Evolutionary conservation across 2,888 invertebrate genomes (phyloP).

Genomic region (Hydriomena furcata): DNA sequence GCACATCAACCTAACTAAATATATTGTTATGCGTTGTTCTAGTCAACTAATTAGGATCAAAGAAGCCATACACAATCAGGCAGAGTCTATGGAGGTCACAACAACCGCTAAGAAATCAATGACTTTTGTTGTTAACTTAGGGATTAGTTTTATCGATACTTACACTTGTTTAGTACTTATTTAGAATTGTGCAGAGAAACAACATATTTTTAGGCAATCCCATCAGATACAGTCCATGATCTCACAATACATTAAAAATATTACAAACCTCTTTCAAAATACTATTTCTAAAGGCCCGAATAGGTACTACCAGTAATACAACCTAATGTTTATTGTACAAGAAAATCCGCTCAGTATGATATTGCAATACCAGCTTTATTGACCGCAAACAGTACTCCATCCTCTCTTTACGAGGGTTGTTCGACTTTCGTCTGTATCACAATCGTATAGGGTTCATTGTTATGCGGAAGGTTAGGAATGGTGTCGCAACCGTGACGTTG

Average conservation of each 20-base stretch:
- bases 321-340: slow-evolving; percentile 2
- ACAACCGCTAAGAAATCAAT: neutral
- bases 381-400: slow-evolving; percentile 23
- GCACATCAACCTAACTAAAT: slow-evolving; percentile 1
- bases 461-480: neutral
- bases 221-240: neutral
- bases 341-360: slow-evolving; percentile 11
- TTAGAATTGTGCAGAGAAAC: too few species aligned
- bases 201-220: neutral
- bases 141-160: too few species aligned
- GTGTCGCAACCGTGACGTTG: slow-evolving; percentile 39
- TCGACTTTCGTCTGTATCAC: slow-evolving; percentile 17
- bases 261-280: slow-evolving; percentile 1
- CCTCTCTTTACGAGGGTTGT: neutral
- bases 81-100: slow-evolving; percentile 11
- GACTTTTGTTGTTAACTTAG: too few species aligned
- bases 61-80: slow-evolving; percentile 13
- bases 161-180: too few species aligned
- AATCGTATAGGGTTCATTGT: slow-evolving; percentile 6
- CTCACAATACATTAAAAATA: slow-evolving; percentile 2
- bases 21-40: slow-evolving; percentile 5
- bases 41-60: slow-evolving; percentile 16
- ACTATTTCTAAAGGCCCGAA: neutral
- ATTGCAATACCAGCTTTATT: slow-evolving; percentile 27
- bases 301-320: neutral